Evolutionary conservation across 1,140 invertebrate species (phyloP), one percentile per base, ranked within the genome.

Genomic region (Ips typographus): DNA sequence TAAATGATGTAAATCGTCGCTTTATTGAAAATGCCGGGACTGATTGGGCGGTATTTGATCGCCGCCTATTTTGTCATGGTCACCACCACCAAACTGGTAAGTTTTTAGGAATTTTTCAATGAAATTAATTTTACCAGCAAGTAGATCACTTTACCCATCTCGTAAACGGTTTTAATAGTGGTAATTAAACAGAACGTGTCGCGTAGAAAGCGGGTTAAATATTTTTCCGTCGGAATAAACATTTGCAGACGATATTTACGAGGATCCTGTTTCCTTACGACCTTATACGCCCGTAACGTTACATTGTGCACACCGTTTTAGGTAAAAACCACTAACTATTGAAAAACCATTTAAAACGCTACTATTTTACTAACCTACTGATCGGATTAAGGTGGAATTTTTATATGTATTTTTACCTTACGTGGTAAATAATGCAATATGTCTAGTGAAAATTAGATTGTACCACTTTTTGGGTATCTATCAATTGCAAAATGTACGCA

Each of bases 21-120:
- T 47, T 59, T 68, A 42, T 52, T 68, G 57, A 68, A 68, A 68
- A 68, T 68, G 65, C 56, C 56, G 58, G 57, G 65, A 57, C 65
- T 52, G 65, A 68, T 68, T 52, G 65, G 65, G 65, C 65, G 56
- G 65, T 68, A 59, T 60, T 8, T 68, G 36, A 41, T 68, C 40
- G 47, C 65, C 56, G 65, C 56, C 57, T 68, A 22, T 68, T 52
- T 68, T 42, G 65, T 60, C 65, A 68, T 68, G 65, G 65, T 68
- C 52, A 60, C 56, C 53, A 49, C 65, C 44, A 58, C 44, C 51
- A 8, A 44, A 2, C 37, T 66, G 64, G 64, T 66, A 66, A 66
- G 64, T 66, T 36, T 4, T 22, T 22, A 22, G 22, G 22, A 22
- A 22, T 22, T 22, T 22, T 22, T 22, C 22, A 22, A 22, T 0